Evolutionary conservation across 2,888 invertebrate species (phyloP).

Genomic region (Trichacis sp.): DNA sequence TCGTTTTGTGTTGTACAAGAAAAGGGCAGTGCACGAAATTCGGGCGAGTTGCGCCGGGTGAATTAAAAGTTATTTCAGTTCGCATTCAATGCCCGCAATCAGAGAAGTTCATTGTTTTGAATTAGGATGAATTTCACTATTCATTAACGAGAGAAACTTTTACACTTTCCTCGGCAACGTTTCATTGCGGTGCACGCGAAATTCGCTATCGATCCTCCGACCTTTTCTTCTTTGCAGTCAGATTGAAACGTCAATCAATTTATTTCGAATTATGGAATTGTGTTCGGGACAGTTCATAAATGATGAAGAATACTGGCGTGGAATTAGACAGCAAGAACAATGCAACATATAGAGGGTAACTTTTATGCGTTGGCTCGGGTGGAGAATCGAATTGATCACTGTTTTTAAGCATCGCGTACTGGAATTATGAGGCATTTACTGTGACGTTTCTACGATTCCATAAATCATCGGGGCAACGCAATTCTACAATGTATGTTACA

Average conservation of each 20-base stretch:
- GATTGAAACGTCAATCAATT: constrained; percentile 6
- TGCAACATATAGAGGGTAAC: too few species aligned
- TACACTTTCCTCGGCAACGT: constrained; percentile 34
- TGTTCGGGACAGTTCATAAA: constrained; percentile 2
- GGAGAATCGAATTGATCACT: too few species aligned
- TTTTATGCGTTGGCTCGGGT: too few species aligned
- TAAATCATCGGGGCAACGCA: too few species aligned
- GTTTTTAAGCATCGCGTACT: too few species aligned
- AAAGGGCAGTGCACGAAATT: constrained; percentile 32
- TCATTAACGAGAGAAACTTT: constrained; percentile 49
- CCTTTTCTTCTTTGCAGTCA: background rate
- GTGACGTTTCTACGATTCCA: too few species aligned
- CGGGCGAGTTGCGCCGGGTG: constrained; percentile 15
- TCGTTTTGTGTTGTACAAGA: constrained; percentile 26
- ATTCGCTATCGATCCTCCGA: constrained; percentile 1
- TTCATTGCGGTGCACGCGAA: constrained; percentile 14
- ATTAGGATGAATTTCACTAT: constrained; percentile 29
- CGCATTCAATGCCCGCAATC: constrained; percentile 28
- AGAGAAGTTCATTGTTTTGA: constrained; percentile 33
- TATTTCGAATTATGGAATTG: constrained; percentile 1
- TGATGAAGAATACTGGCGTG: background rate
- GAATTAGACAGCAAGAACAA: background rate
- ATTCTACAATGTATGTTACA: too few species aligned
- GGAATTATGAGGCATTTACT: too few species aligned
- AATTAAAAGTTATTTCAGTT: constrained; percentile 31